Base-by-base conservation (phyloP, 1,140 invertebrate genomes). In the Holcopasites calliopsidis region DNA sequence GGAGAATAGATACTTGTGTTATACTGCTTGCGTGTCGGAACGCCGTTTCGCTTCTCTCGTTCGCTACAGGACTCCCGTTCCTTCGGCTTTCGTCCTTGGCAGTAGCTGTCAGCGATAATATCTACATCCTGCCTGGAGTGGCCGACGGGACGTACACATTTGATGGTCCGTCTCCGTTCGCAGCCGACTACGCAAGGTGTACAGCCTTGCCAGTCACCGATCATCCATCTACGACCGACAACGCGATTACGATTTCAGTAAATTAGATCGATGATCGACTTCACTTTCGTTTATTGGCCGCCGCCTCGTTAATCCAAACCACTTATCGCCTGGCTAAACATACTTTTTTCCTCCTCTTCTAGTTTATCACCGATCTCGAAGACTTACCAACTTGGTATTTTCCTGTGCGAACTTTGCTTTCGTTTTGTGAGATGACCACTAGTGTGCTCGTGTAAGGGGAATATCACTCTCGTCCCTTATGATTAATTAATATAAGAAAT, bases 201-300 rank as follows among this genome's bases (percentile, higher is more conserved):
- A 58, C 88, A 88, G 13, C 84, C 80, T 72, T 87, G 83, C 88
- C 89, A 90, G 28, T 90, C 87, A 64, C 88, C 88, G 23, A 90
- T 82, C 74, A 90, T 84, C 89, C 89, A 90, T 70, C 89, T 89
- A 52, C 47, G 72, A 70, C 49, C 26, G 6, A 26, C 21, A n/a
- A 26, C 11, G n/a, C 23, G 11, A 38, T 26, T 28, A 11, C 6
- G 8, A 26, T 61, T 61, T 38, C 33, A 8, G 13, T 23, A 16
- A 57, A 58, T 44, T 69, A 47, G 21, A 57, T 16, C 8, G 38
- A 42, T 13, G 6, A 4, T 47, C n/a, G n/a, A 47, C 16, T n/a
- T n/a, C n/a, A 47, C 10, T n/a, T n/a, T 47, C 4, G 16, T 5
- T n/a, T 47, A 47, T 47, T n/a, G 1, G 13, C 13, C 7, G 16